phyloP scores from a whole-genome alignment of 1,140 invertebrate genomes.

The Drosophila triauraria region DNA sequence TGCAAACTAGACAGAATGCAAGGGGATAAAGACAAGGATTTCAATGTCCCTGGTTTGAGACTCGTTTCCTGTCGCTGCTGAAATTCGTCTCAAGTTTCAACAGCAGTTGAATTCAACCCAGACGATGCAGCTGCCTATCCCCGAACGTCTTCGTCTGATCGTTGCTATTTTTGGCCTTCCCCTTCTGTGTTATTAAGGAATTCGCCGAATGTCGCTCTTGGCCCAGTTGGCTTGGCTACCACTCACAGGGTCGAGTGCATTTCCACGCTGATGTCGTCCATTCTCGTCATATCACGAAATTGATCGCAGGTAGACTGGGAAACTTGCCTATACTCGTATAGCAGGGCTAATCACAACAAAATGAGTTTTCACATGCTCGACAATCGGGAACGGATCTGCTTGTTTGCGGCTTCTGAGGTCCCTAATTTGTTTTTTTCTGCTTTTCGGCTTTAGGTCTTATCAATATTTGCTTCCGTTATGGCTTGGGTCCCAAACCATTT shows the following conservation, averaged over 20 bases:
- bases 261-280: background rate
- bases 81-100: slow-evolving; percentile 58
- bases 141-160: slow-evolving; percentile 6
- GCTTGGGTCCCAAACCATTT: slow-evolving; percentile 1
- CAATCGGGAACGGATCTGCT: slow-evolving; percentile 33
- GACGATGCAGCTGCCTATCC: slow-evolving; percentile 51
- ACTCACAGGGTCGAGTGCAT: background rate
- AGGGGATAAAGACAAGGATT: slow-evolving; percentile 18
- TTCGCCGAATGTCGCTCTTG: slow-evolving; percentile 26
- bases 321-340: slow-evolving; percentile 44
- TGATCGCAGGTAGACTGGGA: slow-evolving; percentile 65
- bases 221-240: slow-evolving; percentile 22
- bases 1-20: slow-evolving; percentile 16
- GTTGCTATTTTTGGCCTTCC: slow-evolving; percentile 56
- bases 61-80: slow-evolving; percentile 34
- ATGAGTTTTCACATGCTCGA: slow-evolving; percentile 69
- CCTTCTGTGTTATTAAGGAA: slow-evolving; percentile 3
- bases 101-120: slow-evolving; percentile 40
- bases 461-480: slow-evolving; percentile 70
- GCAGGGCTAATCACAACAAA: slow-evolving; percentile 54
- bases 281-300: slow-evolving; percentile 1
- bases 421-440: slow-evolving; percentile 27
- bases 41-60: slow-evolving; percentile 6
- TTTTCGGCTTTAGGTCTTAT: slow-evolving; percentile 49
- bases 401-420: slow-evolving; percentile 38